Percentiles rank a stretch among this genome's conserved stretches.
Conservation (phyloP, 2,797 vertebrate genomes). For the Takifugu rubripes region DNA sequence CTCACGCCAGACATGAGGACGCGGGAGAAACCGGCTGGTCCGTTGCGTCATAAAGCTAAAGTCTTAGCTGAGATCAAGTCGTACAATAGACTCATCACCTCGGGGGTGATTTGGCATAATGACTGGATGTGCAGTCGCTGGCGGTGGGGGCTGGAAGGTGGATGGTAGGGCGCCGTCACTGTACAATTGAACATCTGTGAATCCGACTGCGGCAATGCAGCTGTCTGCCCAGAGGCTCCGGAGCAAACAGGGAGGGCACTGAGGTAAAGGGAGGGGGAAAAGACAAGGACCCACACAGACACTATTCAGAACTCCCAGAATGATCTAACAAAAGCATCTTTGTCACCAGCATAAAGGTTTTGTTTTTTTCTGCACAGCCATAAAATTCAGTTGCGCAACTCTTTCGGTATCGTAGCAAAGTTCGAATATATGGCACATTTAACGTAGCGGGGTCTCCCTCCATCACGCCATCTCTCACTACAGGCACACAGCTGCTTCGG, state of each 20-base stretch:
- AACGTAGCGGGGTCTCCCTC: conserved; percentile 21
- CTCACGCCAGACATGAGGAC: conserved; percentile 54
- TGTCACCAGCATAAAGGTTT: conserved; percentile 38
- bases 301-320: conserved; percentile 18
- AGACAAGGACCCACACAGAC: conserved; percentile 12
- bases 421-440: conserved; percentile 30
- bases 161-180: conserved; percentile 30
- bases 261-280: conserved; percentile 27
- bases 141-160: conserved; percentile 52
- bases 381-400: conserved; percentile 34
- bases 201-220: conserved; percentile 59
- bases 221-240: conserved; percentile 62
- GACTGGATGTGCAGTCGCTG: conserved; percentile 57
- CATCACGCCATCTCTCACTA: conserved; percentile 30
- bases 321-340: conserved; percentile 47
- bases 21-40: conserved; percentile 15
- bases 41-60: conserved; percentile 48
- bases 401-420: conserved; percentile 22
- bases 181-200: conserved; percentile 49
- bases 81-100: conserved; percentile 44
- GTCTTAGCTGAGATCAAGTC: conserved; percentile 35
- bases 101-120: conserved; percentile 44
- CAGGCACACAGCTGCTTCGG: conserved; percentile 45
- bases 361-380: conserved; percentile 22
- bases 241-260: conserved; percentile 41